Evolutionary conservation across 1,140 invertebrate species (phyloP).

Genomic region (Vollenhovia emeryi): DNA sequence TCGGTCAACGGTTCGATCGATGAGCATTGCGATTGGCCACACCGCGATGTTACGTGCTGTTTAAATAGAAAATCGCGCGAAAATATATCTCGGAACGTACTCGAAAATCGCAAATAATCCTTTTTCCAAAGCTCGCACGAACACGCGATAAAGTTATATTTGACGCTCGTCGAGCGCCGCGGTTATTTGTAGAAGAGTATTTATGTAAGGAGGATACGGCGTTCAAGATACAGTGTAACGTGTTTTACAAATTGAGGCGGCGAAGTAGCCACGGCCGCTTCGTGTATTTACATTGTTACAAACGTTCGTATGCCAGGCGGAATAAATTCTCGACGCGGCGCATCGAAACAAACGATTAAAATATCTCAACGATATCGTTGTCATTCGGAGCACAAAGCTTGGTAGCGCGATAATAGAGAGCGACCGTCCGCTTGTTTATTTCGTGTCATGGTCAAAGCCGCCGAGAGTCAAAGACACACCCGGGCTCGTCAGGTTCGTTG

Average conservation of each 20-base stretch:
- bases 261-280: background rate
- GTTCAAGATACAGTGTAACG: background rate
- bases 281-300: background rate
- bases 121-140: background rate
- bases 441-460: constrained; percentile 71
- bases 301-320: background rate
- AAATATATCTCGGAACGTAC: background rate
- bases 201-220: background rate
- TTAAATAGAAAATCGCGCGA: constrained; percentile 18
- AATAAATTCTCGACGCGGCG: background rate
- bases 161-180: background rate
- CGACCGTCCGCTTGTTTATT: constrained; percentile 65
- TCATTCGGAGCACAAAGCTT: constrained; percentile 36
- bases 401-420: constrained; percentile 58
- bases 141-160: background rate
- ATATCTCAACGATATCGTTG: constrained; percentile 18
- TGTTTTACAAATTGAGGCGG: background rate
- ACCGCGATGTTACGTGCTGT: constrained; percentile 5
- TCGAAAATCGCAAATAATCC: background rate
- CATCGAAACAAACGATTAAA: constrained; percentile 30
- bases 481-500: constrained; percentile 45
- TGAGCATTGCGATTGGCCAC: constrained; percentile 43
- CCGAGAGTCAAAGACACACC: constrained; percentile 69
- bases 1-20: constrained; percentile 67
- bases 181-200: background rate